Percentiles rank a stretch among this genome's conserved stretches.
Conservation (phyloP, 2,888 invertebrate species). For the Agriopis marginaria region DNA sequence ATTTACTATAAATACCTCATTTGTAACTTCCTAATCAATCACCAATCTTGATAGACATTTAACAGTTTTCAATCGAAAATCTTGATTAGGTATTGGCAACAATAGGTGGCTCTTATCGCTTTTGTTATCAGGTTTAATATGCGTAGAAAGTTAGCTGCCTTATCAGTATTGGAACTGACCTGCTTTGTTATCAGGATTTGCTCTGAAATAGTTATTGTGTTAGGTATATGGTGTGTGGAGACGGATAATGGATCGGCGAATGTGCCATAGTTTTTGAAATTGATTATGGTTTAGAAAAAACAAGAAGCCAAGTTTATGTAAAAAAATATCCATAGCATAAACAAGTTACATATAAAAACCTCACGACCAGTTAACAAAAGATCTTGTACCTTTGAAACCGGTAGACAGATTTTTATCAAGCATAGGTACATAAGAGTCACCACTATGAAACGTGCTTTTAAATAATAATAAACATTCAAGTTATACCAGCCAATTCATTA, state of each 20-base stretch:
- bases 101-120: conserved; percentile 73
- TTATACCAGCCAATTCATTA: too few species aligned
- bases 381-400: too few species aligned
- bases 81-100: conserved; percentile 78
- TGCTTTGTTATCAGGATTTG: conserved; percentile 79
- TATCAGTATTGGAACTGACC: conserved; percentile 69
- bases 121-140: conserved; percentile 81
- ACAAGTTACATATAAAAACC: neutral
- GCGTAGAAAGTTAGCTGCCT: conserved; percentile 79
- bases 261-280: neutral
- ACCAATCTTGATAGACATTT: conserved; percentile 59
- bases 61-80: conserved; percentile 78
- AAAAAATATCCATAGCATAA: neutral
- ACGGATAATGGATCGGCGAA: conserved; percentile 41
- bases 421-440: too few species aligned
- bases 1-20: conserved; percentile 36
- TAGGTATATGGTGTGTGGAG: conserved; percentile 76
- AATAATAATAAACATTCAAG: too few species aligned
- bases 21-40: conserved; percentile 47
- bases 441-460: too few species aligned
- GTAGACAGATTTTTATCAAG: too few species aligned
- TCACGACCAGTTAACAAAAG: too few species aligned
- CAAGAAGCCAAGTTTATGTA: neutral
- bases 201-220: conserved; percentile 78
- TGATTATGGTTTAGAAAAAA: neutral